Percentiles rank a stretch among this genome's conserved stretches.
These are phyloP conservation scores for Enteromius unitaeniatus DNA, from an alignment of 2,797 vertebrate species.

Conservation along the genomic window DNA sequence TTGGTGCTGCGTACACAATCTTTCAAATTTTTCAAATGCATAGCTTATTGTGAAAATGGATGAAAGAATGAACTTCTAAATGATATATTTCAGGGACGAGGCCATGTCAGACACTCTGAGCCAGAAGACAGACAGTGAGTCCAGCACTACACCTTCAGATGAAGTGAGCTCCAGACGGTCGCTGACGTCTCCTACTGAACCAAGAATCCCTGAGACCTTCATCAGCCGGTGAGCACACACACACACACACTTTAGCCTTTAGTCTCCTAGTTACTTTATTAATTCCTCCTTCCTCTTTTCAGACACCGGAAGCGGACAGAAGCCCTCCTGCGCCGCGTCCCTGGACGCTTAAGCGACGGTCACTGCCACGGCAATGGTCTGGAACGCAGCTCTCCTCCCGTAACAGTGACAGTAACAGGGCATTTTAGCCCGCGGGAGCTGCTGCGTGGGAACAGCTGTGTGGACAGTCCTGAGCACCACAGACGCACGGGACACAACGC, in stretches of 20 bases:
- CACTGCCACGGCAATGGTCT: conserved; percentile 89
- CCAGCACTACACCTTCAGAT: conserved; percentile 90
- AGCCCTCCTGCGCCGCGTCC: conserved; percentile 85
- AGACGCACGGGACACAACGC: conserved; percentile 74
- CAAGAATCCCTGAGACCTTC: conserved; percentile 85
- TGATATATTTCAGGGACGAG: conserved; percentile 82
- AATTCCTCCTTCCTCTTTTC: background rate
- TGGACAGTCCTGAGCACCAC: conserved; percentile 91
- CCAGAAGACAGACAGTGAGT: conserved; percentile 94
- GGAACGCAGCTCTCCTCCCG: conserved; percentile 87
- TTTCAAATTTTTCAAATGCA: too few relatives aligned
- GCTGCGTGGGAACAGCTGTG: conserved; percentile 84
- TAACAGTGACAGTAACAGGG: conserved; percentile 82
- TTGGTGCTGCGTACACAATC: too few relatives aligned
- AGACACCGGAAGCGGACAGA: conserved; percentile 91
- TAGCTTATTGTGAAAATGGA: conserved; percentile 15
- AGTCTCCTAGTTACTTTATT: background rate
- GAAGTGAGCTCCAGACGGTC: conserved; percentile 93
- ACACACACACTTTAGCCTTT: background rate
- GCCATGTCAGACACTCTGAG: conserved; percentile 91
- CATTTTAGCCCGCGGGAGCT: conserved; percentile 92
- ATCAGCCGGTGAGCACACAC: conserved; percentile 80
- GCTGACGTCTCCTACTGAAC: conserved; percentile 92
- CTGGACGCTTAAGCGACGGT: conserved; percentile 87
- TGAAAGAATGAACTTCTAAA: conserved; percentile 35